Evolutionary conservation across 1,140 invertebrate species (phyloP).

Genomic region (Drosophila repletoides): DNA sequence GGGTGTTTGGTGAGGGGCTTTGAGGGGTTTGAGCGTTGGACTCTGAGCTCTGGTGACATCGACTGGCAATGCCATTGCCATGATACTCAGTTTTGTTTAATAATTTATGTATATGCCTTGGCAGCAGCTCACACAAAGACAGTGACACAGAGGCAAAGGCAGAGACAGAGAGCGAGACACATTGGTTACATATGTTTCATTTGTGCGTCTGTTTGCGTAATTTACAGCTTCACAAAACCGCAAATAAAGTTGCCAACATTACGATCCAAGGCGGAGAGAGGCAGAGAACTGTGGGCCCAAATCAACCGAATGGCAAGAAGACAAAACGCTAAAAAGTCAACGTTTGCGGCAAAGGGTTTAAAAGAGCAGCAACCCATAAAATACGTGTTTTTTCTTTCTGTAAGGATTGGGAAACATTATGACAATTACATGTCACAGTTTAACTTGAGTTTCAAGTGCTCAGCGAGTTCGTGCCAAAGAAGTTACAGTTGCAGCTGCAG

Average conservation of each 20-base stretch:
- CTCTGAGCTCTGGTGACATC: slow-evolving; percentile 61
- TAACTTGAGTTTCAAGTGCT: slow-evolving; percentile 51
- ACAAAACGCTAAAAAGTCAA: slow-evolving; percentile 77
- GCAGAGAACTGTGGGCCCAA: neutral
- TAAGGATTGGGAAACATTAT: slow-evolving; percentile 46
- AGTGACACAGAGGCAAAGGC: neutral
- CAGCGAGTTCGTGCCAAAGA: slow-evolving; percentile 36
- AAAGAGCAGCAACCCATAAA: neutral
- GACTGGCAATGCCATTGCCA: slow-evolving; percentile 70
- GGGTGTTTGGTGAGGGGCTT: neutral
- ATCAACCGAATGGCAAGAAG: slow-evolving; percentile 56
- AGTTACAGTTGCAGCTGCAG: slow-evolving; percentile 22
- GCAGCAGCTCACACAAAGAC: slow-evolving; percentile 50
- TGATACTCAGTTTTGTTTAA: slow-evolving; percentile 76
- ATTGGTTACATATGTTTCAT: slow-evolving; percentile 74
- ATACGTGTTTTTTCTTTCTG: too few relatives aligned
- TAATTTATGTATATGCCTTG: slow-evolving; percentile 75
- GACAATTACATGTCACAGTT: slow-evolving; percentile 69
- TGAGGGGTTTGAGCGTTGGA: neutral
- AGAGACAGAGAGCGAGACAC: neutral
- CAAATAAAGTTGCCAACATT: slow-evolving; percentile 77
- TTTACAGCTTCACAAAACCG: slow-evolving; percentile 77
- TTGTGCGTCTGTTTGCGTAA: slow-evolving; percentile 74
- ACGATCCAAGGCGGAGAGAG: slow-evolving; percentile 31
- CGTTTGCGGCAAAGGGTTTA: slow-evolving; percentile 61